Conservation (phyloP, 92 coral and sea anemone genomes). For the Actinernus sp. region DNA sequence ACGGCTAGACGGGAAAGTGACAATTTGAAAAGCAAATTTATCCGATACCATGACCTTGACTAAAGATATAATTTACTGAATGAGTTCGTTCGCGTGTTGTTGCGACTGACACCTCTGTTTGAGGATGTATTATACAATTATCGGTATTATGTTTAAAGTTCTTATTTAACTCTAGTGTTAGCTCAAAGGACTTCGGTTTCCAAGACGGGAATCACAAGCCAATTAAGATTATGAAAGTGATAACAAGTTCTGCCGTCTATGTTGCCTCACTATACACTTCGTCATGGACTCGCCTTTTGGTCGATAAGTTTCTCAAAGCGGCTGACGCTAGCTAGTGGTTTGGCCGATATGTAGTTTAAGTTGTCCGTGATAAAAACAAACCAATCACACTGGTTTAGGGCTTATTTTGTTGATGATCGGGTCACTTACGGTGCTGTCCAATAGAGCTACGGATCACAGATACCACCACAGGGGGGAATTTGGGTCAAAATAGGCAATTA, state of each 20-base stretch:
- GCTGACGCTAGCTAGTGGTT: too few relatives aligned
- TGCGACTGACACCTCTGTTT: constrained; percentile 24
- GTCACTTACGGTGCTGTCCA: constrained; percentile 60
- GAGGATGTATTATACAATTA: constrained; percentile 50
- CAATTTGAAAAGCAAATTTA: neutral
- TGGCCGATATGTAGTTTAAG: too few relatives aligned
- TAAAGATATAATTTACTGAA: neutral
- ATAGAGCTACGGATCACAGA: constrained; percentile 65
- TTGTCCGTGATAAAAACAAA: too few relatives aligned
- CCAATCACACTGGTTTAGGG: too few relatives aligned
- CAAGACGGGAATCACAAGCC: neutral
- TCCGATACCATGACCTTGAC: neutral
- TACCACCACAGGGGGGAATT: constrained; percentile 85
- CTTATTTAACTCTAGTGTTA: neutral
- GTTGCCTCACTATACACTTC: too few relatives aligned
- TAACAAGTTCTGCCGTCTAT: neutral
- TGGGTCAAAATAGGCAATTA: constrained; percentile 94
- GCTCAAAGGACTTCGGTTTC: neutral
- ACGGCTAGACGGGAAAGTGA: neutral
- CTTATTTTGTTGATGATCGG: constrained; percentile 52
- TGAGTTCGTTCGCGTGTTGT: neutral
- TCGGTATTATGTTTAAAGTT: constrained; percentile 7
- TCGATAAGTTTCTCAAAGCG: too few relatives aligned
- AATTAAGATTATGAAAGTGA: neutral
- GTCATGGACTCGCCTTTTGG: too few relatives aligned